Base-by-base conservation (phyloP, 2,888 invertebrate species). In the Aquatica leii region DNA sequence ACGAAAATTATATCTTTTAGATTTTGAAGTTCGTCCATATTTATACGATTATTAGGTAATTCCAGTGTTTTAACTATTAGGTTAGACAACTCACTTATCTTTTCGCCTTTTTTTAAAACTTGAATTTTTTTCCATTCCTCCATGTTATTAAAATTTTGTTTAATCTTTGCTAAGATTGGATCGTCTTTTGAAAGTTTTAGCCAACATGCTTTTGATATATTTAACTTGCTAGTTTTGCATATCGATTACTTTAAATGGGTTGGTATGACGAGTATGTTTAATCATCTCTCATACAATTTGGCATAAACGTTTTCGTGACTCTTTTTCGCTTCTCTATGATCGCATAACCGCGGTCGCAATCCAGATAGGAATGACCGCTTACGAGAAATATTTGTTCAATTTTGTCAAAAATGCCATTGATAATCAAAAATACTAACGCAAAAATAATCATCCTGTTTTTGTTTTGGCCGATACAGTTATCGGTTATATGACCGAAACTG, bases 381-480 rank as follows among this genome's bases (percentile, higher is more conserved):
- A 37, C 52, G 34, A 20, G 20, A 52, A 52, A 37, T 52, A 1
- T 52, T 11, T 52, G 52, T 15, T 52, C 18, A 34, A 54, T 41
- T 54, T 40, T 9, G 34, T 54, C 41, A 41, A 54, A 41, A 18
- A 18, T 20, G 12, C 17, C 34, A 41, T 41, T 41, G n/a, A 43
- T 8, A 6, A 41, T 24, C 12, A 54, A 18, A n/a, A 40, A 20
- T 41, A 12, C 18, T 37, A 37, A 37, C 37, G 37, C 12, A 37
- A 37, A 37, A 37, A 54, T 12, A 17, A 54, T 41, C 41, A 54
- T 40, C 48, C n/a, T 51, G 31, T 55, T 61, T 55, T 55, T 20
- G 15, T 56, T 52, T 56, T 72, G 71, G 0, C 73, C 73, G 15
- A 67, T 57, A 40, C 69, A 70, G 63, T 69, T 70, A 15, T 69